phyloP scores from a whole-genome alignment of 2,888 invertebrate genomes.

The Diplazon laetatorius region DNA sequence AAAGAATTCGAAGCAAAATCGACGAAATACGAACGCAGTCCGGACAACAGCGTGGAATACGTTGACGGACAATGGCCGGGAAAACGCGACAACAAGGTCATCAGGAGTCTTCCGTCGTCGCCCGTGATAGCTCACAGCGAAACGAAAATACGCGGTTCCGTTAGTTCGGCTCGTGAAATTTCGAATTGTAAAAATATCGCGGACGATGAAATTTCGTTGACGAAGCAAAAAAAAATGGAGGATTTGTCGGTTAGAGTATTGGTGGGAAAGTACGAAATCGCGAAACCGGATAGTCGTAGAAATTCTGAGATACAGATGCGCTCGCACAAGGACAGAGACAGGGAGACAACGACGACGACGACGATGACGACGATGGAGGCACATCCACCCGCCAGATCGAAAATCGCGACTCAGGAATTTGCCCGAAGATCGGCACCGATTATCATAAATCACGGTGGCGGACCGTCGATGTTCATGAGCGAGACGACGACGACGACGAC shows the following conservation, averaged over 20 bases:
- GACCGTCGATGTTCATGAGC: constrained; percentile 62
- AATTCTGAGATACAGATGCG: constrained; percentile 76
- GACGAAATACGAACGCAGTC: constrained; percentile 76
- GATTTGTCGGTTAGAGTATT: constrained; percentile 89
- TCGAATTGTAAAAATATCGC: constrained; percentile 39
- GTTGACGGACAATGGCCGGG: constrained; percentile 71
- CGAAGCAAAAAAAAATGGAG: constrained; percentile 82
- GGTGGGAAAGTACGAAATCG: constrained; percentile 90
- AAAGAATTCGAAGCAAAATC: constrained; percentile 94
- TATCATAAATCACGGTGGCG: constrained; percentile 74
- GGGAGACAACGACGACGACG: constrained; percentile 44
- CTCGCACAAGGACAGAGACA: constrained; percentile 72
- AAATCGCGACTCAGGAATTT: constrained; percentile 77
- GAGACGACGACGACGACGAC: constrained; percentile 63
- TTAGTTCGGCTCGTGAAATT: constrained; percentile 56
- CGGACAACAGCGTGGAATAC: constrained; percentile 61
- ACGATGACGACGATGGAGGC: constrained; percentile 73
- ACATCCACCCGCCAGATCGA: constrained; percentile 78
- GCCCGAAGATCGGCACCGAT: constrained; percentile 78
- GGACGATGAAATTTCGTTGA: constrained; percentile 43
- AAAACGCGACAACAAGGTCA: constrained; percentile 77
- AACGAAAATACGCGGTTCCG: constrained; percentile 75
- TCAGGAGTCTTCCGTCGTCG: constrained; percentile 82
- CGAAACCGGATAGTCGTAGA: constrained; percentile 73
- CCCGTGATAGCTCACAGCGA: constrained; percentile 86